phyloP scores from a whole-genome alignment of 2,113 vertebrate species.

The Fulica atra region DNA sequence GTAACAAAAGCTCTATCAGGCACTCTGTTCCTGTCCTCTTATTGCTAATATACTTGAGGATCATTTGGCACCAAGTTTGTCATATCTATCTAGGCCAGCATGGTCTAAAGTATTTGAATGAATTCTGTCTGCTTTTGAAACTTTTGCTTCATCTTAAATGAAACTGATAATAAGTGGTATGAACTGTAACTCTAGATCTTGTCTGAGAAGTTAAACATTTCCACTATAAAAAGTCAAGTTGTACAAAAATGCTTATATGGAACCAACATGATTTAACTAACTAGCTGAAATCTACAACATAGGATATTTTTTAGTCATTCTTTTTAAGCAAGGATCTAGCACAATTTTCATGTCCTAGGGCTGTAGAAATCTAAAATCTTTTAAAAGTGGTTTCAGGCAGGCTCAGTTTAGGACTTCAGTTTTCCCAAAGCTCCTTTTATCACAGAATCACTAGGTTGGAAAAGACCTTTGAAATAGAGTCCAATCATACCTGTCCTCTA shows the following conservation, averaged over 20 bases:
- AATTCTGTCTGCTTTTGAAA: background rate
- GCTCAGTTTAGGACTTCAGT: background rate
- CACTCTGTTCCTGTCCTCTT: background rate
- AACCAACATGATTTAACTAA: background rate
- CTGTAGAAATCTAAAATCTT: background rate
- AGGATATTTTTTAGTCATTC: background rate
- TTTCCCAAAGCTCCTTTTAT: background rate
- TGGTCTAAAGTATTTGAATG: background rate
- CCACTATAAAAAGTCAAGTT: background rate
- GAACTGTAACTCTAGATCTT: background rate
- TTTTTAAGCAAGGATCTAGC: background rate
- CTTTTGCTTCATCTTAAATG: background rate
- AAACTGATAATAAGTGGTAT: background rate
- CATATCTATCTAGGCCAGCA: background rate
- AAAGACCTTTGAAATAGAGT: too few relatives aligned
- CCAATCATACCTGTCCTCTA: too few relatives aligned
- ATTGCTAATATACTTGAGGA: background rate
- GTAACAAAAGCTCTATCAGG: background rate
- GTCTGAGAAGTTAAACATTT: background rate
- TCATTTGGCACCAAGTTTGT: background rate
- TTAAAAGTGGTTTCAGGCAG: background rate
- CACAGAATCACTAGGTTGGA: too few relatives aligned
- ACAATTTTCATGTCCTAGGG: background rate
- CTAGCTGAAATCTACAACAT: background rate
- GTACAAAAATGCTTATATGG: background rate